These are phyloP conservation scores for Clarias pachynema DNA, from an alignment of 2,797 vertebrate species.

Conservation along the genomic window DNA sequence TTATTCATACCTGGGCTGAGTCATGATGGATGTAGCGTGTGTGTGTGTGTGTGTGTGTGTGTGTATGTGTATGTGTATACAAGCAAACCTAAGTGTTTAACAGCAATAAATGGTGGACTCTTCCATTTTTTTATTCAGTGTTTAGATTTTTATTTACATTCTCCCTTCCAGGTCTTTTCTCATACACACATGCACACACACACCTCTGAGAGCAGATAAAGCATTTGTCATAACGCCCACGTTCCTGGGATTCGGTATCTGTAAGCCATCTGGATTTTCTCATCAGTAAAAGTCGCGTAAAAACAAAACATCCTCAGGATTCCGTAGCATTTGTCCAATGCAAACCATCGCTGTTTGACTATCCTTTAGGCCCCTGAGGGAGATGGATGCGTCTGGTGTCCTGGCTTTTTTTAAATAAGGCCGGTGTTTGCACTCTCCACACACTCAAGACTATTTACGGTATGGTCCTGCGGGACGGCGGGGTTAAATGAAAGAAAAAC, in stretches of 20 bases:
- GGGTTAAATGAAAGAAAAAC: conserved; percentile 48
- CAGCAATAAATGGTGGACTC: neutral
- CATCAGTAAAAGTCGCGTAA: conserved; percentile 28
- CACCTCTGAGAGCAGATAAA: neutral
- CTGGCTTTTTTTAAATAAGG: conserved; percentile 55
- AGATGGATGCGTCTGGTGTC: conserved; percentile 47
- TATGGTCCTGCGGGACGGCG: conserved; percentile 59
- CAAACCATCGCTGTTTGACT: conserved; percentile 44
- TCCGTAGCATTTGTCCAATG: conserved; percentile 23
- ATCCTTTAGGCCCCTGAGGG: conserved; percentile 44
- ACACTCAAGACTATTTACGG: conserved; percentile 57
- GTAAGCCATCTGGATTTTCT: conserved; percentile 29
- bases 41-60: conserved; percentile 24
- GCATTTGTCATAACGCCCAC: conserved; percentile 26
- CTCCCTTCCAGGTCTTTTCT: neutral
- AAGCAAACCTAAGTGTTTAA: neutral
- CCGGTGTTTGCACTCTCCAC: conserved; percentile 57
- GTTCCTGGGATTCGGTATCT: conserved; percentile 23
- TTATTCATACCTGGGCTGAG: conserved; percentile 72
- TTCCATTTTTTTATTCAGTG: no score
- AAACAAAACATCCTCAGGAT: conserved; percentile 23
- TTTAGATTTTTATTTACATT: neutral
- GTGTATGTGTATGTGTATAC: neutral
- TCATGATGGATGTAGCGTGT: conserved; percentile 57
- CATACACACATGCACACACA: neutral